A percentile compares a stretch with the other conserved stretches of the same genome.
phyloP scores from a whole-genome alignment of 1,140 invertebrate genomes.

The Drosophila persimilis region DNA sequence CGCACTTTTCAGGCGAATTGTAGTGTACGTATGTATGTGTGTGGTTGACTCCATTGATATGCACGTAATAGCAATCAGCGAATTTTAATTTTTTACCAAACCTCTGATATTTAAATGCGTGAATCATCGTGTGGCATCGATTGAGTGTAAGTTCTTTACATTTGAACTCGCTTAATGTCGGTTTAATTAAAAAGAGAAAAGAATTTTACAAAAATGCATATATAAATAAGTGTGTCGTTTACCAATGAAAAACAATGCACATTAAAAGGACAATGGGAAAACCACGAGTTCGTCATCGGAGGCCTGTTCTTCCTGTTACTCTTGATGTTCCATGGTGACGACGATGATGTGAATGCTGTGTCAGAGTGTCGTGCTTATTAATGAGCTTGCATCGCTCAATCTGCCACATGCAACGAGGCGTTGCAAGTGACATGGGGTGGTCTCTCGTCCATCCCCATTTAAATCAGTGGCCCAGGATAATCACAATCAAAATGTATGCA shows the following conservation, averaged over 20 bases:
- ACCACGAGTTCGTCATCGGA: conserved; percentile 67
- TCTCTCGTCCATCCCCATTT: conserved; percentile 51
- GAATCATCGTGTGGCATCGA: conserved; percentile 5
- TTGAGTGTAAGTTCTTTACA: conserved; percentile 22
- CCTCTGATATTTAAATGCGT: conserved; percentile 12
- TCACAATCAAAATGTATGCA: conserved; percentile 77
- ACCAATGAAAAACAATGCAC: conserved; percentile 32
- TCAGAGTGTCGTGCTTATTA: conserved; percentile 59
- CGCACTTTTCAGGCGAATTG: neutral
- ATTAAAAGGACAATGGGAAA: conserved; percentile 31
- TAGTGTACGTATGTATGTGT: no score
- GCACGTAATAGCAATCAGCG: conserved; percentile 22
- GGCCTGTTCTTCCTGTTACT: conserved; percentile 18
- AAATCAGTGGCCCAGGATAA: conserved; percentile 72
- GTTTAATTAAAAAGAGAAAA: conserved; percentile 57
- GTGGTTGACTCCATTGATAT: conserved; percentile 1
- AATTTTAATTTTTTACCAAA: conserved; percentile 28
- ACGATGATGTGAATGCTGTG: neutral
- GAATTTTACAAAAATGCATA: conserved; percentile 16
- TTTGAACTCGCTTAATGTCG: conserved; percentile 27
- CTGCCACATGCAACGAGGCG: conserved; percentile 49
- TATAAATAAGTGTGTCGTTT: conserved; percentile 9
- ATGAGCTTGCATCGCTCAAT: conserved; percentile 63
- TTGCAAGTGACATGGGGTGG: neutral
- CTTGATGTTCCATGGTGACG: conserved; percentile 3